These are phyloP conservation scores for Biston betularia DNA, from an alignment of 2,888 invertebrate genomes.

Conservation along the genomic window DNA sequence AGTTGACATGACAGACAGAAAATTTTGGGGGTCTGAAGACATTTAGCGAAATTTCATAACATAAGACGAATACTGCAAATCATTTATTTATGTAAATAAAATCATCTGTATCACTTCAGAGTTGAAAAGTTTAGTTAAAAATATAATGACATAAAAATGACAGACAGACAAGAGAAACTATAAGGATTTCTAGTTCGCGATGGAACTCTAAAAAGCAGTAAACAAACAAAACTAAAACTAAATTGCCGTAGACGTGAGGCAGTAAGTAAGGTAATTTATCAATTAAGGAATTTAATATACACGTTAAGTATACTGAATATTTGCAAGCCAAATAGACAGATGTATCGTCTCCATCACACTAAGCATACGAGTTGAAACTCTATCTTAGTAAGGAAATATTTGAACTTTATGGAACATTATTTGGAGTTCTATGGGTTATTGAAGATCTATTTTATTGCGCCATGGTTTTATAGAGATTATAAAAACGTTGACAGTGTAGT, in stretches of 20 bases:
- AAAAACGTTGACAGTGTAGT: slow-evolving; percentile 51
- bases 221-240: slow-evolving; percentile 19
- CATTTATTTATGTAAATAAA: too few species aligned
- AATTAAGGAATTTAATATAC: slow-evolving; percentile 52
- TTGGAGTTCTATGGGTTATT: background rate
- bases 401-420: background rate
- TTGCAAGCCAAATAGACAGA: slow-evolving; percentile 47
- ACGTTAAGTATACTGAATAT: slow-evolving; percentile 40
- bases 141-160: too few species aligned
- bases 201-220: background rate
- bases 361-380: background rate
- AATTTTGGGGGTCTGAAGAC: too few species aligned
- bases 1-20: too few species aligned
- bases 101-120: too few species aligned
- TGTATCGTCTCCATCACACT: slow-evolving; percentile 8
- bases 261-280: slow-evolving; percentile 41
- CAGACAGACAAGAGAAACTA: too few species aligned
- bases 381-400: background rate
- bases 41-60: too few species aligned
- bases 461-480: slow-evolving; percentile 27
- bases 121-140: too few species aligned
- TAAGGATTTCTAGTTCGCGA: background rate
- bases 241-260: slow-evolving; percentile 26
- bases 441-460: slow-evolving; percentile 12
- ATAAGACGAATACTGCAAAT: too few species aligned